Evolutionary conservation across 2,113 vertebrate genomes (phyloP), one percentile per base, ranked within the genome.

Genomic region (Corvus hawaiiensis): DNA sequence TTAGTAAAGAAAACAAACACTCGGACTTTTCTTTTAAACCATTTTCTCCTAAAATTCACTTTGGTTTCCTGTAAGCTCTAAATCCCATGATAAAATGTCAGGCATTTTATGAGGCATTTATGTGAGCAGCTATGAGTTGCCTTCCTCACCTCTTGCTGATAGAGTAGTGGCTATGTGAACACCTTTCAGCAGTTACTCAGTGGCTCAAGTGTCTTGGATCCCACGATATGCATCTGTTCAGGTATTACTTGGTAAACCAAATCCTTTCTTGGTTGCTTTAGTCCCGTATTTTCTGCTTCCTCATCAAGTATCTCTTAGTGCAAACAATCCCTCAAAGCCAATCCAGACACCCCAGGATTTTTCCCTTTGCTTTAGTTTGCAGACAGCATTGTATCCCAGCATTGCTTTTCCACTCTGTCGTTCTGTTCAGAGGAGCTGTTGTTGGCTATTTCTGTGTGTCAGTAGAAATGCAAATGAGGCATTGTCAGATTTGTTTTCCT

Each of bases 391-490:
- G 91, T 92, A 23, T 83, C 55, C 64, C 59, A 54, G 89, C 76
- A 13, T 28, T 4, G 17, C 72, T 86, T 79, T 76, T 48, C 62
- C 58, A 56, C 68, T 39, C 52, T 63, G 79, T 37, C 2, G 0
- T 58, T 74, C 55, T 66, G 46, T 49, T 87, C 77, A 85, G 82
- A 41, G 69, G 33, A 62, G 58, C 89, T 44, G 63, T 87, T 95
- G 91, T 96, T 90, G 89, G 20, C 93, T 67, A 80, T 43, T 87
- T 89, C 74, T 85, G 7, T 63, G 64, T 51, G 87, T 11, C 55
- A 54, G 89, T 84, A 54, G 87, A 67, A 86, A 96, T 96, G 93
- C 87, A 96, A 95, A 96, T 96, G 89, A 96, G 63, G 89, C 80
- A 89, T 95, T 96, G 96, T 96, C 55, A 43, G 89, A 8, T 93